Conservation (phyloP, 1,140 invertebrate species). For the Drosophila subpulchrella region DNA sequence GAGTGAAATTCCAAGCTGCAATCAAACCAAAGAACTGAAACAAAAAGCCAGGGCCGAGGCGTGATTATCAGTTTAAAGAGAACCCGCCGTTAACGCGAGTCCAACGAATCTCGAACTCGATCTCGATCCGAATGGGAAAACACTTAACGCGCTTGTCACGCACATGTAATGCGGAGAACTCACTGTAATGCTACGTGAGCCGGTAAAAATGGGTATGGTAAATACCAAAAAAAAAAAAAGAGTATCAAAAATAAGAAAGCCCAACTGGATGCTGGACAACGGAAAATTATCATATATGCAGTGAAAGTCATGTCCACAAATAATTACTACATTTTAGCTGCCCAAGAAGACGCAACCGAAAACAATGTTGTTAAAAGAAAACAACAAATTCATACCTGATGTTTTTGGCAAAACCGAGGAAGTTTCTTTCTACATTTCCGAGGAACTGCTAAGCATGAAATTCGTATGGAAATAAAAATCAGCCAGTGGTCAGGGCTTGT, state of each 20-base stretch:
- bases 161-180: slow-evolving; percentile 35
- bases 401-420: slow-evolving; percentile 1
- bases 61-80: slow-evolving; percentile 56
- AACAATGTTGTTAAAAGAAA: slow-evolving; percentile 15
- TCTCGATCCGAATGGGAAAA: slow-evolving; percentile 20
- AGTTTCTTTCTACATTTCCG: slow-evolving; percentile 16
- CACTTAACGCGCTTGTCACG: slow-evolving; percentile 60
- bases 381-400: background rate
- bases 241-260: slow-evolving; percentile 1
- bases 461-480: slow-evolving; percentile 32
- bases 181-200: slow-evolving; percentile 9
- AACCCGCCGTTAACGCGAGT: slow-evolving; percentile 34
- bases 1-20: slow-evolving; percentile 21
- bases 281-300: slow-evolving; percentile 43
- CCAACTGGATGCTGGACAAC: slow-evolving; percentile 26
- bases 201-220: background rate
- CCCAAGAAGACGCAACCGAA: slow-evolving; percentile 27
- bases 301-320: slow-evolving; percentile 56
- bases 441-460: slow-evolving; percentile 9
- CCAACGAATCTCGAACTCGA: slow-evolving; percentile 36
- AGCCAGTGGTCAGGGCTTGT: slow-evolving; percentile 25
- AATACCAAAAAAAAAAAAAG: slow-evolving; percentile 1
- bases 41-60: slow-evolving; percentile 15
- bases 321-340: slow-evolving; percentile 45
- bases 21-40: slow-evolving; percentile 21